Percentiles rank a stretch among this genome's conserved stretches.
Evolutionary conservation across 2,888 invertebrate genomes (phyloP).

Genomic region (Thecophora atra): DNA sequence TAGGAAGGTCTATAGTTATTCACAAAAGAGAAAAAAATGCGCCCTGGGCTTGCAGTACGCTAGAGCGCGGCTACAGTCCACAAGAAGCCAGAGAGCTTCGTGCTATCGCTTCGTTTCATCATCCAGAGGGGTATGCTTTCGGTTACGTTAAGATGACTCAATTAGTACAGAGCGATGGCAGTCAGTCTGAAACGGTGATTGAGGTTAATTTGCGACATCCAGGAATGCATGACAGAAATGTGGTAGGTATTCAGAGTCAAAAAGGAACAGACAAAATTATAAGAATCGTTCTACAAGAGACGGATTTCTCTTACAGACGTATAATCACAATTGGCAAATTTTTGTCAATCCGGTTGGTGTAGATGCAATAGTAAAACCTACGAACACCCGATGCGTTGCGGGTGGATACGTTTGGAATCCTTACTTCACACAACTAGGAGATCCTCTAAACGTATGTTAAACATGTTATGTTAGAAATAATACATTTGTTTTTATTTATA

Average conservation of each 20-base stretch:
- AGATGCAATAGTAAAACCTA: constrained; percentile 85
- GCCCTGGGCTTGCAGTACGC: constrained; percentile 85
- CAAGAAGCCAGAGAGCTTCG: constrained; percentile 86
- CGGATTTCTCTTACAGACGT: constrained; percentile 69
- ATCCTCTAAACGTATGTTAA: constrained; percentile 81
- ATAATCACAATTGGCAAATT: constrained; percentile 88
- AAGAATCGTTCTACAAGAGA: not conserved
- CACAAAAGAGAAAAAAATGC: constrained; percentile 74
- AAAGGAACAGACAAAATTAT: not conserved
- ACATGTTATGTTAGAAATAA: too few relatives aligned
- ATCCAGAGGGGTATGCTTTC: constrained; percentile 81
- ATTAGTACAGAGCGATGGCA: constrained; percentile 85
- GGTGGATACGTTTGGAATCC: constrained; percentile 94
- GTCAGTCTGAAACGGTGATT: constrained; percentile 88
- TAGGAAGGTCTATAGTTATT: constrained; percentile 87
- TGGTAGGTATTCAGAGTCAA: constrained; percentile 66
- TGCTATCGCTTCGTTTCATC: constrained; percentile 91
- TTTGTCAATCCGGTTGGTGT: constrained; percentile 92
- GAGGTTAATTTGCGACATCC: constrained; percentile 90
- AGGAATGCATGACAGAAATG: constrained; percentile 83
- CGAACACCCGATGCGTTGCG: constrained; percentile 85
- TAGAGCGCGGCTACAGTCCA: constrained; percentile 88
- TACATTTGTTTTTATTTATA: constrained; percentile 41
- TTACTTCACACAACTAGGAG: constrained; percentile 87
- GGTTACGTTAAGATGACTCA: constrained; percentile 91